Conservation (phyloP, 2,113 vertebrate genomes). For the Lipotes vexillifer region DNA sequence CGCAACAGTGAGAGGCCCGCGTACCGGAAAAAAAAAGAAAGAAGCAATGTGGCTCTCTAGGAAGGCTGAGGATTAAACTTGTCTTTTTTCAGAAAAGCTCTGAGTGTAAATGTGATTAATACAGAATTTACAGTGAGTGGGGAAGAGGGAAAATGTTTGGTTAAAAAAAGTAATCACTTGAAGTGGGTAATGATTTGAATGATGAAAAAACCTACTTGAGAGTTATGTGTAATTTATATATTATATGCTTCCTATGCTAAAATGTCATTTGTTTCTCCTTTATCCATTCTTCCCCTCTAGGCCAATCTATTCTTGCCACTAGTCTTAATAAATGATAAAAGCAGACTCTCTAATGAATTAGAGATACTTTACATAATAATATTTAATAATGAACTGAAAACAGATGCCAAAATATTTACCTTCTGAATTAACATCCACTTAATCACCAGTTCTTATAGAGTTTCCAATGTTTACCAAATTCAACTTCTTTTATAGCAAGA, state of each 20-base stretch:
- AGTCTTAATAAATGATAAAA: constrained; percentile 48
- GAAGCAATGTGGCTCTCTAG: background rate
- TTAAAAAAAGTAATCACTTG: constrained; percentile 36
- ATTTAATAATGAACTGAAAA: constrained; percentile 36
- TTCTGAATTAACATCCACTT: constrained; percentile 5
- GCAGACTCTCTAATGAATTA: constrained; percentile 34
- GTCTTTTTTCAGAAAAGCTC: background rate
- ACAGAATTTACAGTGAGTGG: background rate
- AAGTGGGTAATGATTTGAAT: constrained; percentile 41
- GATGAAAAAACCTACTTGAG: constrained; percentile 2
- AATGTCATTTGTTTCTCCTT: constrained; percentile 52
- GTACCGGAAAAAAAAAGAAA: too few relatives aligned
- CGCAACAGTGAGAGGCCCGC: too few relatives aligned
- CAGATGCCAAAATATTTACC: background rate
- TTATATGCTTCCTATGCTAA: constrained; percentile 2
- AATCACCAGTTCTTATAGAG: background rate
- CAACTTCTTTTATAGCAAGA: background rate
- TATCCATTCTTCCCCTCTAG: constrained; percentile 40
- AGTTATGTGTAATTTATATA: constrained; percentile 17
- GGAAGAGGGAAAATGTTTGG: background rate
- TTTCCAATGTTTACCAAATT: constrained; percentile 10
- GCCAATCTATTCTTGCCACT: constrained; percentile 40
- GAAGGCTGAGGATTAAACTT: background rate
- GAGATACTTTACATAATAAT: constrained; percentile 29
- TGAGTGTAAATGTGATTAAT: background rate